Evolutionary conservation across 2,113 vertebrate genomes (phyloP), one percentile per base, ranked within the genome.

Genomic region (Lota lota): DNA sequence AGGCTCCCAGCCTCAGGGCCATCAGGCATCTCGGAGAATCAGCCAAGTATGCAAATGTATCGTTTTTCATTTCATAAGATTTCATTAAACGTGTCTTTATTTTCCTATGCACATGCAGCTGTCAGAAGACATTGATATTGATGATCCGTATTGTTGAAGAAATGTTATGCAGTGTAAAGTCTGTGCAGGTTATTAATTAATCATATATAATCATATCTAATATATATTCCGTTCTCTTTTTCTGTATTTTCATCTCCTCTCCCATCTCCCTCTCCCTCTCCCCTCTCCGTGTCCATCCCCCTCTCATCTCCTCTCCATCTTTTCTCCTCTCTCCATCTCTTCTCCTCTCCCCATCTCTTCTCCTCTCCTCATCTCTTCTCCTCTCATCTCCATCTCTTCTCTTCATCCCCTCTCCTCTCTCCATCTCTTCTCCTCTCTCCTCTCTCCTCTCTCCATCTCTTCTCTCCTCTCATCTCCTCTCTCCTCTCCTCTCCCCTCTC

Each of bases 371-470:
- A n/a, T n/a, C n/a, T n/a, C n/a, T 64, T 33, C 17, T 19, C 50
- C 64, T 56, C 70, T 40, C 58, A 16, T 20, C 16, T 22, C 56
- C 72, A 67, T 19, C 61, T 10, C 62, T 47, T 64, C 63, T 64
- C 63, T 19, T 58, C 56, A 3, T 18, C 28, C 7, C 50, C 67
- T 57, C 70, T 40, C 58, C 21, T 24, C 16, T 22, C 61, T 69
- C 69, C 19, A 63, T 50, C 61, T 58, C 62, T 47, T 64, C 63
- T 64, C 63, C n/a, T 58, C 56, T 19, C 56, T 53, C 51, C 3
- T 14, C n/a, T 22, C 10, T 19, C 28, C 54, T 58, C 10, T 18
- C 6, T 22, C 19, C 11, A n/a, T 21, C 19, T 24, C 12, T 7
- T 18, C 17, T n/a, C 10, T 40, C 3, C 17, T 22, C 47, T 50